Conservation (phyloP, 35 echinoderm and acorn worm species). For the Ptychodera flava region DNA sequence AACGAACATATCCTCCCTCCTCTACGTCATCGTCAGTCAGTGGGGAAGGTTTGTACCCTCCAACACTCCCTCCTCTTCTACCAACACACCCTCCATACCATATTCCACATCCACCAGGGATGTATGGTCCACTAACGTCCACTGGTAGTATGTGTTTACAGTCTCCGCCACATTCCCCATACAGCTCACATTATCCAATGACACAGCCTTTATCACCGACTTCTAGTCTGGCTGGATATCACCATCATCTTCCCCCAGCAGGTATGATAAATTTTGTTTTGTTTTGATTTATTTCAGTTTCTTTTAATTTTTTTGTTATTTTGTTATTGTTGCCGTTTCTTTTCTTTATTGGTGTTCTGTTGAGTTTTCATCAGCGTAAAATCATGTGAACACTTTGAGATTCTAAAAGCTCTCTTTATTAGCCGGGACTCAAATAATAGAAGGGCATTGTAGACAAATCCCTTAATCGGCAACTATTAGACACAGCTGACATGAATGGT, state of each 20-base stretch:
- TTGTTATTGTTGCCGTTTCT: no score
- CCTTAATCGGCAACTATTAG: no score
- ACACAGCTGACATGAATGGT: no score
- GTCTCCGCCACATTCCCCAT: neutral
- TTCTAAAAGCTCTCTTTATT: no score
- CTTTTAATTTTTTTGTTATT: neutral
- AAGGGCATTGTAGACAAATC: no score
- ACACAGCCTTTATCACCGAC: neutral
- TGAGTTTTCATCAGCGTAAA: no score
- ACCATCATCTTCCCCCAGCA: neutral
- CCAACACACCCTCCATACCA: neutral
- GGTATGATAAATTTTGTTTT: neutral
- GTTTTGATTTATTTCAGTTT: neutral
- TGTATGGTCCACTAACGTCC: neutral
- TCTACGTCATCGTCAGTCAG: neutral
- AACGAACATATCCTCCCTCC: neutral
- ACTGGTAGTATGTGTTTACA: neutral
- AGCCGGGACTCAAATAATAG: no score
- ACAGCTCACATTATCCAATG: neutral
- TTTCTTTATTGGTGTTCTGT: no score
- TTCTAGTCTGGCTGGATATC: neutral
- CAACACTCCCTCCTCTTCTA: neutral
- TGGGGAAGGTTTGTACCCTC: neutral
- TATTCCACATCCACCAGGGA: neutral
- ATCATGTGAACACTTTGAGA: no score